Conservation (phyloP, 2,888 invertebrate genomes). For the Calameuta filiformis region DNA sequence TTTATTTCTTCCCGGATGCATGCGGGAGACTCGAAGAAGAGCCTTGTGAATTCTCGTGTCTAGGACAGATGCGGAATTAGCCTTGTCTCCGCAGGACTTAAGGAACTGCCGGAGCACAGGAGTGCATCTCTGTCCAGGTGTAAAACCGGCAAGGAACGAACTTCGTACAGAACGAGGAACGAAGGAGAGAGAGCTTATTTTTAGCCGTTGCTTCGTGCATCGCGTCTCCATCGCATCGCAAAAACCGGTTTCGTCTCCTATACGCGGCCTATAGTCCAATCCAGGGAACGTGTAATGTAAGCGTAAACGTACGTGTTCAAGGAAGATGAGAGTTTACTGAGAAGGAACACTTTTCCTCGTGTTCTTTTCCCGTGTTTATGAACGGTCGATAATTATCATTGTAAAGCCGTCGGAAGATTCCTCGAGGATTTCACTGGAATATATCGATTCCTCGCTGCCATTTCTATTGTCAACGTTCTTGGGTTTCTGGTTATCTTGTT, state of each 20-base stretch:
- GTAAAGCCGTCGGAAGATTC: background rate
- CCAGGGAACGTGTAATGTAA: background rate
- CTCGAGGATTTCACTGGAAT: background rate
- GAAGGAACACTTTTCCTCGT: background rate
- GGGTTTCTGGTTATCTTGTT: background rate
- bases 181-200: constrained; percentile 33
- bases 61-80: background rate
- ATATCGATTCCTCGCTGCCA: background rate
- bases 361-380: background rate
- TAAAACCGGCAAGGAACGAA: background rate
- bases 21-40: background rate
- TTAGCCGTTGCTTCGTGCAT: constrained; percentile 33
- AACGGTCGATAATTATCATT: background rate
- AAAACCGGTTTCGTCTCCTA: constrained; percentile 50
- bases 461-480: background rate
- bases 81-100: background rate
- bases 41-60: background rate
- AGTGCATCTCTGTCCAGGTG: background rate
- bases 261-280: constrained; percentile 23
- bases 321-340: background rate
- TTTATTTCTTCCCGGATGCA: background rate
- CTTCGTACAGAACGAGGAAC: constrained; percentile 1
- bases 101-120: background rate
- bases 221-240: constrained; percentile 43
- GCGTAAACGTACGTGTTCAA: background rate